phyloP scores from a whole-genome alignment of 2,797 vertebrate genomes.

The Eremophila alpestris region DNA sequence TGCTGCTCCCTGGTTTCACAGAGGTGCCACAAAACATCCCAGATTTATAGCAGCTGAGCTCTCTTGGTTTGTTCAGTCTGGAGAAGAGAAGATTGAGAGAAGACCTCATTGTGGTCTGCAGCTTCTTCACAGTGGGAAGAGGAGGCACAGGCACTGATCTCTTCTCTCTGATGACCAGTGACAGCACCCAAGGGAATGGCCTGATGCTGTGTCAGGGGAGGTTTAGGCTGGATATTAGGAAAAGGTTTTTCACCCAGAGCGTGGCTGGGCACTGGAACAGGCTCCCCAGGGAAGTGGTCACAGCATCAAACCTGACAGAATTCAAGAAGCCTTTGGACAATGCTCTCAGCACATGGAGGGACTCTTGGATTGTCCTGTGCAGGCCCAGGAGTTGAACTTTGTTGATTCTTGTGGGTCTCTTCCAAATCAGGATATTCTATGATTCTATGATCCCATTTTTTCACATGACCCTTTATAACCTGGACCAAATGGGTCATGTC shows the following conservation, averaged over 20 bases:
- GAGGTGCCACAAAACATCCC: not conserved
- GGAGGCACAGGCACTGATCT: not conserved
- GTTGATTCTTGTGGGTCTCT: fast-evolving
- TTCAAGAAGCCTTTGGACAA: not conserved
- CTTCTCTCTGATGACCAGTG: not conserved
- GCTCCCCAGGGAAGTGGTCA: not conserved
- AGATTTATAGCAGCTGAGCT: not conserved
- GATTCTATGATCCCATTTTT: not conserved
- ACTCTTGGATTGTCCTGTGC: too few relatives aligned
- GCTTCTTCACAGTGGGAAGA: fast-evolving
- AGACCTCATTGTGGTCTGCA: not conserved
- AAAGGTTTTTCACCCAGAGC: not conserved
- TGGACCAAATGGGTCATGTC: fast-evolving
- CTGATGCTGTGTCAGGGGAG: not conserved
- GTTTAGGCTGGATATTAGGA: fast-evolving
- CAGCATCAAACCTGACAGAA: not conserved
- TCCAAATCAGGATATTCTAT: not conserved
- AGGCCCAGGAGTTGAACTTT: not conserved
- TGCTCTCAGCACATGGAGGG: not conserved
- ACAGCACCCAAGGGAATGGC: not conserved
- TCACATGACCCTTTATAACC: not conserved
- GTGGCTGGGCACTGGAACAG: fast-evolving
- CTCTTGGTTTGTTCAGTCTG: not conserved
- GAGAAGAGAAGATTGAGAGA: not conserved
- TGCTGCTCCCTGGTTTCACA: not conserved